phyloP scores from a whole-genome alignment of 2,888 invertebrate genomes.

The Dione juno region DNA sequence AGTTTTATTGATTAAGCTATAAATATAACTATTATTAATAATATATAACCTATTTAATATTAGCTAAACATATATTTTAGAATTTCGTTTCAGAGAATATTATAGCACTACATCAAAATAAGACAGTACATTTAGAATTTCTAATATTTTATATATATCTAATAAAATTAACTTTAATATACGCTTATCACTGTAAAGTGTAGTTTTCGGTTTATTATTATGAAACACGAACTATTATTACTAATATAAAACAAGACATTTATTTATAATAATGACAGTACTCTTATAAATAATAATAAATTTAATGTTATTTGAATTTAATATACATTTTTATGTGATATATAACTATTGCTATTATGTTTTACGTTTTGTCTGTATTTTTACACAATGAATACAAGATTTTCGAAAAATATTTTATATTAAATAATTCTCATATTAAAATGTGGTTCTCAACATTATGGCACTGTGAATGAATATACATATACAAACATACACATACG shows the following conservation, averaged over 20 bases:
- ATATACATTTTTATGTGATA: constrained; percentile 2
- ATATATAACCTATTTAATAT: constrained; percentile 61
- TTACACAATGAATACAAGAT: constrained; percentile 4
- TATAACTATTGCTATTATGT: neutral
- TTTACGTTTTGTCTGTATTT: neutral
- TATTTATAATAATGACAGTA: constrained; percentile 1
- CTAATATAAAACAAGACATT: neutral
- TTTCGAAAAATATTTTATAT: constrained; percentile 12
- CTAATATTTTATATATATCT: constrained; percentile 15
- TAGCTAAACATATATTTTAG: constrained; percentile 75
- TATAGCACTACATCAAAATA: constrained; percentile 17
- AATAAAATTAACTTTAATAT: neutral
- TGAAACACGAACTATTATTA: neutral
- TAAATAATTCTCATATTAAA: neutral
- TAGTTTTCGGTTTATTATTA: neutral
- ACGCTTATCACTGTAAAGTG: constrained; percentile 1
- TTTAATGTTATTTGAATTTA: neutral
- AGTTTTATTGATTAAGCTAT: constrained; percentile 6
- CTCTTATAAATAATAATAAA: neutral
- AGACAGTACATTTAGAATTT: constrained; percentile 2
- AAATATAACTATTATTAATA: constrained; percentile 11
- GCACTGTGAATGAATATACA: neutral
- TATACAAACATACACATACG: neutral
- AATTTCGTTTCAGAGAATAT: constrained; percentile 78
- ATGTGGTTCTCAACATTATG: neutral